Conservation (phyloP, 2,888 invertebrate species). For the Leucania comma region DNA sequence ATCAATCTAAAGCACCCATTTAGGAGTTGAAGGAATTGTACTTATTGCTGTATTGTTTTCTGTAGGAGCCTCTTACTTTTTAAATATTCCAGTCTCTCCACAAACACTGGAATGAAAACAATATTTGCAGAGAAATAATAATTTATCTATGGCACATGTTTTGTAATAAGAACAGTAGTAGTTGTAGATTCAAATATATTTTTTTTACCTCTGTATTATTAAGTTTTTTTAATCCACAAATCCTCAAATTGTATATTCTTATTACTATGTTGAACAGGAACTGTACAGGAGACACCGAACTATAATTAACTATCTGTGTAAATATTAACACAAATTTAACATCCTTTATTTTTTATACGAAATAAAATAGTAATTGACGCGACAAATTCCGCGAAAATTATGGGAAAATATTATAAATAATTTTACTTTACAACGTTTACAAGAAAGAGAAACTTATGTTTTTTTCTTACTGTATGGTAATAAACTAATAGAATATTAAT, state of each 20-base stretch:
- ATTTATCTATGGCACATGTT: no score
- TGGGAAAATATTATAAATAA: not conserved
- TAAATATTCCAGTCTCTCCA: not conserved
- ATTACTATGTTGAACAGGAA: not conserved
- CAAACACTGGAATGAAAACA: not conserved
- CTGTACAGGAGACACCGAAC: not conserved
- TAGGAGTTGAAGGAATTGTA: not conserved
- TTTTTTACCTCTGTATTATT: no score
- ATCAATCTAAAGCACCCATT: no score
- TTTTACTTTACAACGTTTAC: not conserved
- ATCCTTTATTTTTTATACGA: not conserved
- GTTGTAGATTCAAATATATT: no score
- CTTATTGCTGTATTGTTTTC: not conserved
- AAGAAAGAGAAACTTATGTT: conserved; percentile 10
- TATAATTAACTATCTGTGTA: not conserved
- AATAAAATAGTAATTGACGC: not conserved
- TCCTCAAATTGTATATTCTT: not conserved
- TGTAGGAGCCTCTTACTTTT: not conserved
- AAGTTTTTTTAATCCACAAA: no score
- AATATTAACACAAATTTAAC: not conserved
- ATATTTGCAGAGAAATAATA: not conserved
- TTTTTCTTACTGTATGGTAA: not conserved
- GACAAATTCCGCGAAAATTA: conserved; percentile 25
- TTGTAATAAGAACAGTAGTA: no score
- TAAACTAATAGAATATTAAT: conserved; percentile 11